Conservation (phyloP, 1,140 invertebrate genomes). For the Drosophila guanche region DNA sequence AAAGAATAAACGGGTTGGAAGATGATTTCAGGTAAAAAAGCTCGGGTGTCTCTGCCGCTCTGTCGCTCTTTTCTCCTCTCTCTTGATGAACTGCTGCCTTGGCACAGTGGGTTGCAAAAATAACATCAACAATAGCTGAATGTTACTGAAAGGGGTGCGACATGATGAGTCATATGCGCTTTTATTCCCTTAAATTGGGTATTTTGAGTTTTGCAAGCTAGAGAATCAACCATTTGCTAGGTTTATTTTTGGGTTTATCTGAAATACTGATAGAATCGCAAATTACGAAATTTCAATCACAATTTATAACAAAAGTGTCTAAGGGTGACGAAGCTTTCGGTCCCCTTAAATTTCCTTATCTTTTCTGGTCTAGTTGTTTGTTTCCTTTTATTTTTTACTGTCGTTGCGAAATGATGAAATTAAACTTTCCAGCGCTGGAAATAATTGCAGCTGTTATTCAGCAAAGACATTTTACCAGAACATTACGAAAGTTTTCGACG, state of each 20-base stretch:
- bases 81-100: no score
- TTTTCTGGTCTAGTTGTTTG: conserved; percentile 1
- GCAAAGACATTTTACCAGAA: no score
- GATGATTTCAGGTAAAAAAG: conserved; percentile 20
- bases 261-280: no score
- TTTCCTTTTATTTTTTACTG: not conserved
- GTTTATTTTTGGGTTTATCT: no score
- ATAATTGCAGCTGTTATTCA: conserved; percentile 49
- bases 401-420: conserved; percentile 3
- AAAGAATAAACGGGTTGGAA: conserved; percentile 26
- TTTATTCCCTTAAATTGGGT: not conserved
- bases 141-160: conserved; percentile 7
- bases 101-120: conserved; percentile 3
- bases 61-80: not conserved
- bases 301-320: no score
- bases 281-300: no score
- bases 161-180: conserved; percentile 28
- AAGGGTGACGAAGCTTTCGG: no score
- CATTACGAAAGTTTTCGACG: not conserved
- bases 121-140: not conserved
- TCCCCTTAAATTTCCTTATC: no score
- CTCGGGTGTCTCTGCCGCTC: not conserved
- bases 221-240: no score
- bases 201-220: no score
- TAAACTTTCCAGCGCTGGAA: conserved; percentile 4